Percentiles rank a stretch among this genome's conserved stretches.
Evolutionary conservation across 2,113 vertebrate species (phyloP).

Genomic region (Myrmophylax atrothorax): DNA sequence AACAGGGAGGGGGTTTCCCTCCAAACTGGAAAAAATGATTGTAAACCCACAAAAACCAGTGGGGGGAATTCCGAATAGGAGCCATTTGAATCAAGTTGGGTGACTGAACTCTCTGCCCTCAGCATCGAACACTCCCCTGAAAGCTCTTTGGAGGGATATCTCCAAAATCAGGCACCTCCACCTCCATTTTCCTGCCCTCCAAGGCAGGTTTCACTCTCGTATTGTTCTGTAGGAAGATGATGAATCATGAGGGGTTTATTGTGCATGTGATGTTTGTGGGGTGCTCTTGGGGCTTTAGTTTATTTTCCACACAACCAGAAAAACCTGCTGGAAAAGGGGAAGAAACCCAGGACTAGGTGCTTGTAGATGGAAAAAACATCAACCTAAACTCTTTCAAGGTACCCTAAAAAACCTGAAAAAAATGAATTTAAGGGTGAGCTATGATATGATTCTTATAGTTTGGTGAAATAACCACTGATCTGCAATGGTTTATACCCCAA

Average conservation of each 20-base stretch:
- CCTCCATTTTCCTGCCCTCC: background rate
- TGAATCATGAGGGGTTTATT: background rate
- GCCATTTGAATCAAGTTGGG: rapidly evolving
- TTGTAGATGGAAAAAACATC: background rate
- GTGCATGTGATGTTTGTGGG: background rate
- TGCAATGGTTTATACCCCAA: background rate
- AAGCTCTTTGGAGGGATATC: background rate
- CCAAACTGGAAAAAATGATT: background rate
- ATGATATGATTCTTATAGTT: background rate
- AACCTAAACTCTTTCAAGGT: background rate
- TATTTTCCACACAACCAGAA: background rate
- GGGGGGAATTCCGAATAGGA: background rate
- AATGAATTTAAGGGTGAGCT: background rate
- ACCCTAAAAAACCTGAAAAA: background rate
- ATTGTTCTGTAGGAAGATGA: background rate
- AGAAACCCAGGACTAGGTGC: background rate
- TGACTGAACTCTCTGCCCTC: background rate
- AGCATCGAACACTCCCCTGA: background rate
- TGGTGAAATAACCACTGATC: background rate
- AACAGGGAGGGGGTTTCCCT: background rate
- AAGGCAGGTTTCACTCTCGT: background rate
- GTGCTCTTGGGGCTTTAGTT: background rate
- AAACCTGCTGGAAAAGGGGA: background rate
- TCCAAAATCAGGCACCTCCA: background rate
- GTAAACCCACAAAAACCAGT: background rate